Evolutionary conservation across 2,113 vertebrate species (phyloP).

Genomic region (Stigmatopora nigra): DNA sequence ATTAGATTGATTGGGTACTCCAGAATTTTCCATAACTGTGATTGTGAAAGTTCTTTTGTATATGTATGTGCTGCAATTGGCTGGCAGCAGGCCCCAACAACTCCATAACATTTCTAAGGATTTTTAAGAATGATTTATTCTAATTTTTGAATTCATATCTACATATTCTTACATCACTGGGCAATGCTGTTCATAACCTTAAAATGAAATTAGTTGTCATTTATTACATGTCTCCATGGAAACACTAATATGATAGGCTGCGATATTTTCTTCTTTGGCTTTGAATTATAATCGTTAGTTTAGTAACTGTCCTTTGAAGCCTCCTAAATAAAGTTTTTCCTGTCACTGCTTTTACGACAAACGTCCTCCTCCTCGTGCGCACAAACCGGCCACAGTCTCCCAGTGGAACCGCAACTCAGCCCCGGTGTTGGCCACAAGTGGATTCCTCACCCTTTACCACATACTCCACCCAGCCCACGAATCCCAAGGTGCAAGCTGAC

Average conservation of each 20-base stretch:
- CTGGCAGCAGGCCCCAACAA: no score
- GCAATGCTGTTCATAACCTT: no score
- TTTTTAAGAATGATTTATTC: no score
- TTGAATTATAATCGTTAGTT: not conserved
- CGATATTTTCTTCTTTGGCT: constrained; percentile 2
- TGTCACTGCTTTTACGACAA: constrained; percentile 18
- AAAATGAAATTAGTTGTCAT: no score
- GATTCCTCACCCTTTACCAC: constrained; percentile 25
- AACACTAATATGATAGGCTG: not conserved
- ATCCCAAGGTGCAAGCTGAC: constrained; percentile 45
- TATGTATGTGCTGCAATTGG: no score
- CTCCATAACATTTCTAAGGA: no score
- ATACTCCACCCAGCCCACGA: constrained; percentile 40
- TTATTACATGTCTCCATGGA: not conserved
- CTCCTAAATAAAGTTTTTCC: constrained; percentile 11
- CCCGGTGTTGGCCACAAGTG: constrained; percentile 26
- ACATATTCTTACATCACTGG: no score
- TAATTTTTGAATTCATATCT: no score
- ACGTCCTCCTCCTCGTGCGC: constrained; percentile 3
- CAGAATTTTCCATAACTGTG: no score
- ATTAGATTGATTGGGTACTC: no score
- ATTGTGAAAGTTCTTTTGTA: no score
- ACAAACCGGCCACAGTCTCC: constrained; percentile 18
- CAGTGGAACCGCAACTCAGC: constrained; percentile 19
- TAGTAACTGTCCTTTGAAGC: constrained; percentile 19